Percentiles rank a stretch among this genome's conserved stretches.
These are phyloP conservation scores for Heliopora coerulea DNA, from an alignment of 92 coral and sea anemone species.

Conservation along the genomic window DNA sequence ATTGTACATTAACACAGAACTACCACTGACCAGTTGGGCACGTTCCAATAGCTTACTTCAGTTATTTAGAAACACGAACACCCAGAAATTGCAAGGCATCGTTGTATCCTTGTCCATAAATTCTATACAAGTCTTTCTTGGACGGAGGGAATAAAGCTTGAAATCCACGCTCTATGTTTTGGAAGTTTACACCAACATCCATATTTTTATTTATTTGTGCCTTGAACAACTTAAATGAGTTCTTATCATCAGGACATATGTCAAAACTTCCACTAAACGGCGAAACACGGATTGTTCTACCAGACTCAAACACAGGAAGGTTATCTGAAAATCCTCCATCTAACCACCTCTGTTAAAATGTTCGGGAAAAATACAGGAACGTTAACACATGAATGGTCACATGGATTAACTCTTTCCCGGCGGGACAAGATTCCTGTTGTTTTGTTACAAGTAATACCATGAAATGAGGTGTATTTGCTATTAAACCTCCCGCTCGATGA, in stretches of 20 bases:
- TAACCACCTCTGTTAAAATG: constrained; percentile 76
- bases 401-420: no score
- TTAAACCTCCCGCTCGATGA: no score
- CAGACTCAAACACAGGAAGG: constrained; percentile 68
- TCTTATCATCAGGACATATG: constrained; percentile 77
- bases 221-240: constrained; percentile 49
- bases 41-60: no score
- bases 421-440: no score
- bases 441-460: no score
- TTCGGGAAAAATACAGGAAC: constrained; percentile 10
- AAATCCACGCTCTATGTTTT: constrained; percentile 67
- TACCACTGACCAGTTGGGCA: no score
- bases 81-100: constrained; percentile 62
- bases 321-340: constrained; percentile 98
- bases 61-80: constrained; percentile 19
- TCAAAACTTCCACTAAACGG: constrained; percentile 93
- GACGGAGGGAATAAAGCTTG: constrained; percentile 80
- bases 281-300: constrained; percentile 77
- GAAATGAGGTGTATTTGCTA: no score
- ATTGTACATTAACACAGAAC: no score
- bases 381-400: neutral
- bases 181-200: constrained; percentile 74
- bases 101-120: constrained; percentile 56
- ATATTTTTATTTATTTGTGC: constrained; percentile 71
- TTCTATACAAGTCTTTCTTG: constrained; percentile 26